A percentile compares a stretch with the other conserved stretches of the same genome.
Conservation (phyloP, 2,113 vertebrate species). For the Anolis carolinensis region DNA sequence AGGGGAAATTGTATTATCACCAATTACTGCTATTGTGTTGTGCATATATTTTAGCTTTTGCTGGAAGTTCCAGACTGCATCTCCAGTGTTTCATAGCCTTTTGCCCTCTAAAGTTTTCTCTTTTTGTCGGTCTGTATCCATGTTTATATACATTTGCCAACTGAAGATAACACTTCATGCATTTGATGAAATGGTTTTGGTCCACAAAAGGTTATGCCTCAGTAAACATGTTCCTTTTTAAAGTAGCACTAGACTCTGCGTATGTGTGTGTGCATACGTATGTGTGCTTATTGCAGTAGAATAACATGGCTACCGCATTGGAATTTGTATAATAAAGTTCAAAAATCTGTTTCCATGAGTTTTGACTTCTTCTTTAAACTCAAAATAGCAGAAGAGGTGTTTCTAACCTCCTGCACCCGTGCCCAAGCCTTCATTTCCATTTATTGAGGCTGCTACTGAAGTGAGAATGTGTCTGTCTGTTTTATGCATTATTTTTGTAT, state of each 20-base stretch:
- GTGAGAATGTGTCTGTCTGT: slow-evolving; percentile 73
- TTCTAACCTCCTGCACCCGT: slow-evolving; percentile 36
- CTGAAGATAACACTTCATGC: not conserved
- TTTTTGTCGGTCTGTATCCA: not conserved
- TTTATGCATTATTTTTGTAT: slow-evolving; percentile 70
- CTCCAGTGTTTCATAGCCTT: not conserved
- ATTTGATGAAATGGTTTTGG: not conserved
- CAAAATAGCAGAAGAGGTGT: slow-evolving; percentile 60
- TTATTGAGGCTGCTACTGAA: slow-evolving; percentile 75
- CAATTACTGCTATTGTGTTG: not conserved
- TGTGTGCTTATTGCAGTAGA: not conserved
- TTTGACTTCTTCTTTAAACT: slow-evolving; percentile 63
- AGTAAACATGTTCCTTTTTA: not conserved
- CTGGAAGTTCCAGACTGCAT: not conserved
- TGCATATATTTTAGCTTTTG: not conserved
- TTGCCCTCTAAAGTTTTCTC: not conserved
- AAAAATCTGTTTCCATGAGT: slow-evolving; percentile 61
- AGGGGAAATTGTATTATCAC: not conserved
- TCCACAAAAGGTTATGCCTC: not conserved
- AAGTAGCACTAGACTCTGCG: not conserved
- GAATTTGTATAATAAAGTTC: slow-evolving; percentile 17
- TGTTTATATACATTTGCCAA: not conserved
- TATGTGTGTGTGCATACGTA: not conserved
- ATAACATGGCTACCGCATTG: not conserved
- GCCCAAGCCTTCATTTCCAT: slow-evolving; percentile 65